Evolutionary conservation across 2,113 vertebrate species (phyloP).

Genomic region (Fulica atra): DNA sequence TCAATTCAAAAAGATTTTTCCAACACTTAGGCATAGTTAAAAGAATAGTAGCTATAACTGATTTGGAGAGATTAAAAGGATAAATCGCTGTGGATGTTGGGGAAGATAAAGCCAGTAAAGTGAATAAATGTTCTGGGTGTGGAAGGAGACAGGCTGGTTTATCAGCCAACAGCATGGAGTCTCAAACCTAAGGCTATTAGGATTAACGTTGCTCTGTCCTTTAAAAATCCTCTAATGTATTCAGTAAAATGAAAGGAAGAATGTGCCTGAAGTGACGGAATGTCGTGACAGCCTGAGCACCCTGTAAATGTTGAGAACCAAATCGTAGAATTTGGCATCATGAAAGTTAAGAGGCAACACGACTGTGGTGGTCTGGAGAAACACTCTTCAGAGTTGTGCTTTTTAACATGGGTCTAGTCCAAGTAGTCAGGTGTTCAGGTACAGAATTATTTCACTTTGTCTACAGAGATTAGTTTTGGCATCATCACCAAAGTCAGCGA

Average conservation of each 20-base stretch:
- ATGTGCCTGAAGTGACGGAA: slow-evolving; percentile 35
- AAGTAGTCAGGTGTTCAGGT: background rate
- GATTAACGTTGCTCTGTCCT: slow-evolving; percentile 38
- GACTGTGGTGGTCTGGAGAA: background rate
- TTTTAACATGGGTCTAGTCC: background rate
- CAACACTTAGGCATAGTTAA: slow-evolving; percentile 31
- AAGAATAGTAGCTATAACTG: slow-evolving; percentile 49
- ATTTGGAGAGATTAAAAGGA: slow-evolving; percentile 53
- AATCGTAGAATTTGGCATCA: slow-evolving; percentile 4
- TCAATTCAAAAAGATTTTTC: slow-evolving; percentile 51
- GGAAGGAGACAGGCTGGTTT: slow-evolving; percentile 53
- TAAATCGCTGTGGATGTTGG: slow-evolving; percentile 1
- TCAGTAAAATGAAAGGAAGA: slow-evolving; percentile 39
- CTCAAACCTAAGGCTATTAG: slow-evolving; percentile 47
- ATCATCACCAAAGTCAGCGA: background rate
- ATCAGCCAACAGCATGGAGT: slow-evolving; percentile 47
- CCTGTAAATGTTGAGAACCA: background rate
- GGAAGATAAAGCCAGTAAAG: slow-evolving; percentile 44
- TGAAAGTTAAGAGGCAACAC: background rate
- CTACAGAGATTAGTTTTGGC: background rate
- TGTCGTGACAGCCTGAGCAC: background rate
- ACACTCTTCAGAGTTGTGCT: background rate
- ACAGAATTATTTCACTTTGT: background rate
- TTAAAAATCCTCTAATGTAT: slow-evolving; percentile 41
- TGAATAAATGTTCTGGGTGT: slow-evolving; percentile 49